These are phyloP conservation scores for Zosterops japonicus DNA, from an alignment of 2,113 vertebrate species.

Conservation along the genomic window DNA sequence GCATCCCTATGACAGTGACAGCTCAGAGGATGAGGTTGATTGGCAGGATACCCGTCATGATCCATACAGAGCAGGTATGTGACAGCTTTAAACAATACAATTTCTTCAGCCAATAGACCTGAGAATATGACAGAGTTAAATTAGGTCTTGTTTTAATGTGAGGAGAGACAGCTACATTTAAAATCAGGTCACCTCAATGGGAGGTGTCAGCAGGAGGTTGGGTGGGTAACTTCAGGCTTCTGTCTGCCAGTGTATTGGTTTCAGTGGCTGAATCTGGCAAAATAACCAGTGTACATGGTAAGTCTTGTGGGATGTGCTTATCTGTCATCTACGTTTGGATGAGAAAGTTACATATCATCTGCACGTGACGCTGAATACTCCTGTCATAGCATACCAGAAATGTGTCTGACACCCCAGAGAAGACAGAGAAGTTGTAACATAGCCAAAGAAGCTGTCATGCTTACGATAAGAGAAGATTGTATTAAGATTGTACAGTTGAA, in stretches of 20 bases:
- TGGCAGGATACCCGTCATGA: slow-evolving; percentile 96
- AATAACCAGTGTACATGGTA: background rate
- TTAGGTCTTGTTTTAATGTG: background rate
- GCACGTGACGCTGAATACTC: background rate
- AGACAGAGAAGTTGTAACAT: background rate
- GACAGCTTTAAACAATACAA: background rate
- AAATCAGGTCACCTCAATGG: background rate
- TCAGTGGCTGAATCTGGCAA: background rate
- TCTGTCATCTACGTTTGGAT: background rate
- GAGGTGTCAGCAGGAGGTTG: background rate
- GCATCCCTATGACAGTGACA: slow-evolving; percentile 93
- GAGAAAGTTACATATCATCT: background rate
- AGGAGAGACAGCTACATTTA: background rate
- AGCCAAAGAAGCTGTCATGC: background rate
- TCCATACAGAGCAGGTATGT: slow-evolving; percentile 88
- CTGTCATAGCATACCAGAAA: background rate
- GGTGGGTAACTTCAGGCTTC: background rate
- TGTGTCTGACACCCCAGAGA: background rate
- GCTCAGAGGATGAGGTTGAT: slow-evolving; percentile 95
- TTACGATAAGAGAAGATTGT: background rate
- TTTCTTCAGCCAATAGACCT: background rate
- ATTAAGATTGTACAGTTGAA: background rate
- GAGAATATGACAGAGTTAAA: background rate
- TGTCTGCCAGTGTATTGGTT: background rate
- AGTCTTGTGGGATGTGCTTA: background rate